Evolutionary conservation across 2,888 invertebrate species (phyloP).

Genomic region (Flexamia atlantica): DNA sequence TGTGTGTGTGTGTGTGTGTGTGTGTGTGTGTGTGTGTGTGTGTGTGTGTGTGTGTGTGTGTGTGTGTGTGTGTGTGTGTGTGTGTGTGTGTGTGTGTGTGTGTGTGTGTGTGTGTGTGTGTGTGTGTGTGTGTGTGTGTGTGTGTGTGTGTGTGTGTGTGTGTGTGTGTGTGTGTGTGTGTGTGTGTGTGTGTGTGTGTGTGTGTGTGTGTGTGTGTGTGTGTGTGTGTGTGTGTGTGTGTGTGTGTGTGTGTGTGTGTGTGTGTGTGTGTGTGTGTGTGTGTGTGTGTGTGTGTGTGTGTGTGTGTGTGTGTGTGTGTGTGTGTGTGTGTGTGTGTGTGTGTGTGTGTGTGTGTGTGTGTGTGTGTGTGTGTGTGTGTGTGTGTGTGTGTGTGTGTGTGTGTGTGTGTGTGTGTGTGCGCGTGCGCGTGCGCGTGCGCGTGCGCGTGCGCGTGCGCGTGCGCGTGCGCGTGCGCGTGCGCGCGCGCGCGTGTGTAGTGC

Average conservation of each 20-base stretch:
- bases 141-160: conserved; percentile 10
- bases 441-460: conserved; percentile 16
- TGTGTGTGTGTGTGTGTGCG: conserved; percentile 2
- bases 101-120: not conserved
- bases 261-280: conserved; percentile 8
- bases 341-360: conserved; percentile 3
- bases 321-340: conserved; percentile 5
- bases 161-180: conserved; percentile 13
- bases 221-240: conserved; percentile 12
- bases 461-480: conserved; percentile 2
- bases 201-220: not conserved
- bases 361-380: not conserved
- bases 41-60: conserved; percentile 3
- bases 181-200: not conserved
- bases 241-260: conserved; percentile 6
- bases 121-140: not conserved
- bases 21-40: conserved; percentile 3
- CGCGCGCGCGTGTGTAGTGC: not conserved
- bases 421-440: conserved; percentile 5
- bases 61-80: conserved; percentile 3
- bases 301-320: not conserved
- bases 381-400: not conserved
- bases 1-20: conserved; percentile 16
- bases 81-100: not conserved
- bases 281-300: not conserved